Evolutionary conservation across 2,888 invertebrate species (phyloP).

Genomic region (Plebejus melissa): DNA sequence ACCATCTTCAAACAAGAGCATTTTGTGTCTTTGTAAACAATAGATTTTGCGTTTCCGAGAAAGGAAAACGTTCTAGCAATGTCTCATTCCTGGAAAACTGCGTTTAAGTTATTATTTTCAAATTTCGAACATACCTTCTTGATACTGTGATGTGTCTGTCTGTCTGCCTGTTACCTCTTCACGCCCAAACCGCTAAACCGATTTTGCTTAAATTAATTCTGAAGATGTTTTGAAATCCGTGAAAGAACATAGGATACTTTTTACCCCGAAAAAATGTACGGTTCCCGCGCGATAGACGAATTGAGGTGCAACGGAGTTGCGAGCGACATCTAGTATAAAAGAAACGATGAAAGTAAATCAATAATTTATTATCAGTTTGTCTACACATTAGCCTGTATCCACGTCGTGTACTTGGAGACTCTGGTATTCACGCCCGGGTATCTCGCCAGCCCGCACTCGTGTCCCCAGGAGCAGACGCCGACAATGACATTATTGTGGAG

Average conservation of each 20-base stretch:
- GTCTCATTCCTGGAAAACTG: too few relatives aligned
- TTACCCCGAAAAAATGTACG: not conserved
- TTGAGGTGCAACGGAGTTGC: too few relatives aligned
- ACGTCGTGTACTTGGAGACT: slow-evolving; percentile 35
- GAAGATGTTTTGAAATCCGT: not conserved
- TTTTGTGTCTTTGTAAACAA: too few relatives aligned
- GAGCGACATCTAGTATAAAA: too few relatives aligned
- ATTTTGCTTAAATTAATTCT: not conserved
- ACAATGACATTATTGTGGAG: slow-evolving; percentile 36
- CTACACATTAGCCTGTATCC: slow-evolving; percentile 39
- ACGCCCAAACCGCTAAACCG: too few relatives aligned
- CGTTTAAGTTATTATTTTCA: too few relatives aligned
- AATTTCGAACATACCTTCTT: too few relatives aligned
- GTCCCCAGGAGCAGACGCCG: slow-evolving; percentile 38
- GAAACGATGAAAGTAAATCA: not conserved
- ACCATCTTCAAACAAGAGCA: too few relatives aligned
- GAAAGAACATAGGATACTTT: not conserved
- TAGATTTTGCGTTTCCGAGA: too few relatives aligned
- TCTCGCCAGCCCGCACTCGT: slow-evolving; percentile 33
- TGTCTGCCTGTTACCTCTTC: too few relatives aligned
- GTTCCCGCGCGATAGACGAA: too few relatives aligned
- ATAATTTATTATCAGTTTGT: not conserved
- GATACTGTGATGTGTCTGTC: not conserved
- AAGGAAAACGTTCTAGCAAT: too few relatives aligned
- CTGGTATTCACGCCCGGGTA: slow-evolving; percentile 39